Conservation (phyloP, 2,888 invertebrate species). For the Diploptera punctata region DNA sequence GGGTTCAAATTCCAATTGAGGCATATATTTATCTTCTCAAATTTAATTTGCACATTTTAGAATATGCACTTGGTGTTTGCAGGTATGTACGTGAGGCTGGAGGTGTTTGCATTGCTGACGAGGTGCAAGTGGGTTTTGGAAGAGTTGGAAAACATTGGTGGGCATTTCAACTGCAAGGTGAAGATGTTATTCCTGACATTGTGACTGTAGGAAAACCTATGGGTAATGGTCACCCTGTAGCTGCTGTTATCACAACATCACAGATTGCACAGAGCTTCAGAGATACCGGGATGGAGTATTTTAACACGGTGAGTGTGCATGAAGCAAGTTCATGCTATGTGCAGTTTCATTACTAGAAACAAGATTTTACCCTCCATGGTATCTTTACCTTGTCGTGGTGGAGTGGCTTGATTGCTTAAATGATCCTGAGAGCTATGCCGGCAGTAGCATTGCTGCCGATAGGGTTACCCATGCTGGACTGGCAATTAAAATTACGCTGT, state of each 20-base stretch:
- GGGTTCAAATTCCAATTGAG: no score
- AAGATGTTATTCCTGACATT: constrained; percentile 91
- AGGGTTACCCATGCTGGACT: no score
- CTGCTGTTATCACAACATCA: constrained; percentile 92
- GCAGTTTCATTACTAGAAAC: no score
- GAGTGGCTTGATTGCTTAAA: no score
- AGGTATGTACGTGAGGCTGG: constrained; percentile 86
- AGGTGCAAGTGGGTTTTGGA: constrained; percentile 99
- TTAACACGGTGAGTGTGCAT: constrained; percentile 85
- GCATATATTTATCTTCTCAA: no score
- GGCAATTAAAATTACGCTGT: no score
- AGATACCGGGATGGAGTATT: constrained; percentile 92
- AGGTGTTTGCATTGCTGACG: constrained; percentile 96
- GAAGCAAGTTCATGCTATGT: no score
- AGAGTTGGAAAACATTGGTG: constrained; percentile 95
- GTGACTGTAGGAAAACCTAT: constrained; percentile 98
- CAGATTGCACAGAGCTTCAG: constrained; percentile 91
- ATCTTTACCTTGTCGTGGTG: no score
- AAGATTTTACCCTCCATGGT: no score
- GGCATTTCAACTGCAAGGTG: constrained; percentile 90
- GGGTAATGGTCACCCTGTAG: constrained; percentile 98
- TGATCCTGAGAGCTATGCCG: no score
- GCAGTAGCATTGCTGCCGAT: no score
- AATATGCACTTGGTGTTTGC: constrained; percentile 33
- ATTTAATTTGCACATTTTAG: no score